Conservation (phyloP, 1,140 invertebrate species). For the Conopomorpha cramerella region DNA sequence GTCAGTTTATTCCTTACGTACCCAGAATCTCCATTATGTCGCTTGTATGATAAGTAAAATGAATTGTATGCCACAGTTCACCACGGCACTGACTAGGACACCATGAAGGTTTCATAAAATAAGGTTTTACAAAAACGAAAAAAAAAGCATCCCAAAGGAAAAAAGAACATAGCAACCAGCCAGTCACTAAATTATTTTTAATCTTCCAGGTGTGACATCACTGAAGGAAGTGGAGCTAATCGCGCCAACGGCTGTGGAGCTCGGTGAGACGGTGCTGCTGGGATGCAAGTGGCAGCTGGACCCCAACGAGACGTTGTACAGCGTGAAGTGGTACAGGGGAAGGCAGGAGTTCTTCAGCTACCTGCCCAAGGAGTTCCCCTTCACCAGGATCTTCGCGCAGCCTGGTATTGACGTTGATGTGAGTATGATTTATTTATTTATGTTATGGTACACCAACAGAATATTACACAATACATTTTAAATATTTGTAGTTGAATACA, state of each 20-base stretch:
- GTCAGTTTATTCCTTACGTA: too few relatives aligned
- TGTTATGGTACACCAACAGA: too few relatives aligned
- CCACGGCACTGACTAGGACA: too few relatives aligned
- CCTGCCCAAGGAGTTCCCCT: conserved; percentile 66
- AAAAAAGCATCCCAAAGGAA: too few relatives aligned
- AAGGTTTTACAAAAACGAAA: too few relatives aligned
- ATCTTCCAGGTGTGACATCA: conserved; percentile 35
- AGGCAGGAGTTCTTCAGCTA: conserved; percentile 73
- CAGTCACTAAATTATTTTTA: conserved; percentile 5
- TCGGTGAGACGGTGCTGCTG: conserved; percentile 70
- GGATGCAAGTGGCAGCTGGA: conserved; percentile 77
- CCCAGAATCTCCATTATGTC: too few relatives aligned
- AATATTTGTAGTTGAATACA: too few relatives aligned
- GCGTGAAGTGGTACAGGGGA: conserved; percentile 85
- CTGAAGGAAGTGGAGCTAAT: conserved; percentile 40
- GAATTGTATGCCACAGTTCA: too few relatives aligned
- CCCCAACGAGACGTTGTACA: conserved; percentile 67
- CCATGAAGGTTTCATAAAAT: too few relatives aligned
- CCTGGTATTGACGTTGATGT: conserved; percentile 66
- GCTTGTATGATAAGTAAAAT: too few relatives aligned
- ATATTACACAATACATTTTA: too few relatives aligned
- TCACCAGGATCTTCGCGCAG: conserved; percentile 63
- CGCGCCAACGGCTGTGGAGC: conserved; percentile 67
- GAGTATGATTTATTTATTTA: conserved; percentile 18
- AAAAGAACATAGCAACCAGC: too few relatives aligned